Percentiles rank a stretch among this genome's conserved stretches.
These are phyloP conservation scores for Indicator maculatus DNA, from an alignment of 2,113 vertebrate genomes.

Conservation along the genomic window DNA sequence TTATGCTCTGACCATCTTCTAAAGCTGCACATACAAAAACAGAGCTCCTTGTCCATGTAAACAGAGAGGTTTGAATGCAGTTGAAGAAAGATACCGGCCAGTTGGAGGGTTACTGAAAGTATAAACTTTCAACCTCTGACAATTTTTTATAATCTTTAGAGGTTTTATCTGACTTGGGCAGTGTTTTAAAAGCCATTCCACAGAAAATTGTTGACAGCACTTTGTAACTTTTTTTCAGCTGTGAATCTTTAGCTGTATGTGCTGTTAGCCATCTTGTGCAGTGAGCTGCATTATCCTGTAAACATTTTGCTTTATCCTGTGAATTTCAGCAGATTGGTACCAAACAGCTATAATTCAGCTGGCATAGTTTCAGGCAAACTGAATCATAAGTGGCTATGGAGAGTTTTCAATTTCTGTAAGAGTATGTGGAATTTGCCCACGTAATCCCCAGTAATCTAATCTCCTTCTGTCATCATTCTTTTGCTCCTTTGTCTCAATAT, in stretches of 20 bases:
- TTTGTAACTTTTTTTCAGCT: slow-evolving; percentile 26
- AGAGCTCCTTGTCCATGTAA: background rate
- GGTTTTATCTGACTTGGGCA: slow-evolving; percentile 12
- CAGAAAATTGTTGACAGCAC: slow-evolving; percentile 30
- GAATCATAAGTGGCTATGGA: slow-evolving; percentile 22
- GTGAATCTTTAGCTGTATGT: slow-evolving; percentile 20
- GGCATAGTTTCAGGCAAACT: slow-evolving; percentile 23
- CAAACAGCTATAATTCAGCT: slow-evolving; percentile 43
- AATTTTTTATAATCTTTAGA: slow-evolving; percentile 7
- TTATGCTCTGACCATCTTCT: background rate
- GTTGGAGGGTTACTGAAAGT: background rate
- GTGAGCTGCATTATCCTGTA: slow-evolving; percentile 42
- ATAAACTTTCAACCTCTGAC: slow-evolving; percentile 30
- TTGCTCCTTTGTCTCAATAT: background rate
- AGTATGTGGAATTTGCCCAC: background rate
- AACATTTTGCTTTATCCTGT: slow-evolving; percentile 49
- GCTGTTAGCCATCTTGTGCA: slow-evolving; percentile 38
- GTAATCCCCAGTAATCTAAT: background rate
- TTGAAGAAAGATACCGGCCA: background rate
- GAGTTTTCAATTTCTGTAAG: slow-evolving; percentile 9
- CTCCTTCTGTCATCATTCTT: background rate
- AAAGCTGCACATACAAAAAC: background rate
- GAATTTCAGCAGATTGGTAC: slow-evolving; percentile 45
- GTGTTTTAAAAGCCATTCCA: slow-evolving; percentile 31
- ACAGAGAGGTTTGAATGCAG: background rate